Conservation (phyloP, 2,113 vertebrate genomes). For the Gadus chalcogrammus region DNA sequence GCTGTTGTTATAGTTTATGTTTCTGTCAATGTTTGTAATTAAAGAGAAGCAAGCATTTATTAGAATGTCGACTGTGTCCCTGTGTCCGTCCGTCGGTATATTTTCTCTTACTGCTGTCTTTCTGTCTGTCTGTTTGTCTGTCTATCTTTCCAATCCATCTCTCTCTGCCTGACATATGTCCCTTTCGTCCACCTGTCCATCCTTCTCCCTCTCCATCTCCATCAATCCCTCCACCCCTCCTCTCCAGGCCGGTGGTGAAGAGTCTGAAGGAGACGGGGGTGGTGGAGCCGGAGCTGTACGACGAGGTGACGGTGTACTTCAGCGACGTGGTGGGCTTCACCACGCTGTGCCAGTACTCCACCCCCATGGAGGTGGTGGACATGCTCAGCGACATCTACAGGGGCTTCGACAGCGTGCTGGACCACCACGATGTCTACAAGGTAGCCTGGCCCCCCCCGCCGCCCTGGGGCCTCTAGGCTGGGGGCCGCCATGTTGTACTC, state of each 20-base stretch:
- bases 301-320: slow-evolving; percentile 97
- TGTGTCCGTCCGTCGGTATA: no score
- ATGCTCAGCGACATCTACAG: slow-evolving; percentile 99
- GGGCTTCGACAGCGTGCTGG: slow-evolving; percentile 92
- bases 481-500: no score
- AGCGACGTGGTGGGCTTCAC: slow-evolving; percentile 99
- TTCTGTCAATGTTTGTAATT: no score
- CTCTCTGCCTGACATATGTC: neutral
- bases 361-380: slow-evolving; percentile 97
- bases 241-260: slow-evolving; percentile 86
- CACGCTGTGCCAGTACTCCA: slow-evolving; percentile 95
- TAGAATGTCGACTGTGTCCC: no score
- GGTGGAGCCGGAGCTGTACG: slow-evolving; percentile 92
- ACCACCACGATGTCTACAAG: slow-evolving; percentile 97
- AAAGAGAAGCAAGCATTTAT: no score
- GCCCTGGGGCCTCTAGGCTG: no score
- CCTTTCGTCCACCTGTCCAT: neutral
- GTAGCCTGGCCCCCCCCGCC: slow-evolving; percentile 43
- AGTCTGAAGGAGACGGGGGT: slow-evolving; percentile 90
- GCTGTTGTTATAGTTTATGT: no score
- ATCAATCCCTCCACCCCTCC: neutral
- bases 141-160: neutral
- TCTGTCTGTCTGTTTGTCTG: no score
- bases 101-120: no score
- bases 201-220: neutral